Percentiles rank a stretch among this genome's conserved stretches.
These are phyloP conservation scores for Psephotus haematonotus DNA, from an alignment of 2,113 vertebrate genomes.

Conservation along the genomic window DNA sequence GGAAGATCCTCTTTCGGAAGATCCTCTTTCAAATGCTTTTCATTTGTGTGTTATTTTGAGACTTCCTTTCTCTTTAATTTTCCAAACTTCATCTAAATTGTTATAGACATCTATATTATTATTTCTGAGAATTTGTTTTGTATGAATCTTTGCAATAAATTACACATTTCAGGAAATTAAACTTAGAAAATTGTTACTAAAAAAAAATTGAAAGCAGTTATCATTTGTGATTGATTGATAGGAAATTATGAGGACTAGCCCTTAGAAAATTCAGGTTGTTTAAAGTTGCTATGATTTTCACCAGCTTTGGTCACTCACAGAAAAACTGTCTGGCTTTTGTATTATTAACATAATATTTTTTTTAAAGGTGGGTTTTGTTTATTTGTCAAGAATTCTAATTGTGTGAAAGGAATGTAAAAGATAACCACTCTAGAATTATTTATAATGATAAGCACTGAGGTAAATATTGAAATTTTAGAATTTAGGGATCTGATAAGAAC, in stretches of 20 bases:
- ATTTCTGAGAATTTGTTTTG: not conserved
- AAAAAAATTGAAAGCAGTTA: not conserved
- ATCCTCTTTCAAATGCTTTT: not conserved
- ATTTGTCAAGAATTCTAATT: not conserved
- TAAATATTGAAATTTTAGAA: not conserved
- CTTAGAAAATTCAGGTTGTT: not conserved
- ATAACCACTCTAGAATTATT: not conserved
- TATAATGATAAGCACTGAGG: not conserved
- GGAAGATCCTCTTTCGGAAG: not conserved
- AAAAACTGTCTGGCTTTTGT: not conserved
- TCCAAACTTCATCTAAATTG: not conserved
- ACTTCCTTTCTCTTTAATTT: not conserved
- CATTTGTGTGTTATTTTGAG: not conserved
- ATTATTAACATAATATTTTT: accelerated
- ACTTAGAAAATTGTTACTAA: not conserved
- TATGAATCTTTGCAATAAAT: not conserved
- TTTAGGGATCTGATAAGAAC: not conserved
- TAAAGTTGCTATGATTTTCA: not conserved
- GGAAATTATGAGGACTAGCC: not conserved
- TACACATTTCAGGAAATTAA: not conserved
- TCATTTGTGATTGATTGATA: not conserved
- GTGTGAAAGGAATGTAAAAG: not conserved
- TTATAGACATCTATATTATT: not conserved
- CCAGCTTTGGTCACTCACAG: not conserved
- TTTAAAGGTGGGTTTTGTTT: not conserved